Evolutionary conservation across 2,113 vertebrate species (phyloP).

Genomic region (Dromaius novaehollandiae): DNA sequence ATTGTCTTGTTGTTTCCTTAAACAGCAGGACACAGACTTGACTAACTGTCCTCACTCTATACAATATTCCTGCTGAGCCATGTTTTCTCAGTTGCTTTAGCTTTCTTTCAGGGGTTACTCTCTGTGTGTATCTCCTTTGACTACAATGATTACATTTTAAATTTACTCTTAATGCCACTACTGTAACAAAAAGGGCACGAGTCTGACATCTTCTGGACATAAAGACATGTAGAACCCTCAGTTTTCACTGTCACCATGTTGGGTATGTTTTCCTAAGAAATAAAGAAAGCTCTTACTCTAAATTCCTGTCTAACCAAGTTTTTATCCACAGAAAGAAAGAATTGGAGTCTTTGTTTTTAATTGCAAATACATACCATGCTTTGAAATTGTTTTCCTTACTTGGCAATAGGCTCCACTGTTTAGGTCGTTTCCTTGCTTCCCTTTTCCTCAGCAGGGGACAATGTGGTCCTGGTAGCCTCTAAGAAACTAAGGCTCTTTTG

Average conservation of each 20-base stretch:
- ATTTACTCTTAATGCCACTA: background rate
- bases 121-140: background rate
- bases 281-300: background rate
- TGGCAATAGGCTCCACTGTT: background rate
- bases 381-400: constrained; percentile 2
- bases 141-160: background rate
- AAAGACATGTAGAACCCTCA: background rate
- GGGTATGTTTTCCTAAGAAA: background rate
- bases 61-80: background rate
- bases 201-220: background rate
- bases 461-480: background rate
- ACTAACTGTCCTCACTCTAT: background rate
- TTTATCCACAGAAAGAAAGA: constrained; percentile 6
- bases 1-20: background rate
- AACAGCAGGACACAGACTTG: background rate
- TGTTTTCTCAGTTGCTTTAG: background rate
- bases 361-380: background rate
- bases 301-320: background rate
- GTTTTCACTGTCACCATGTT: background rate
- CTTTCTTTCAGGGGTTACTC: background rate
- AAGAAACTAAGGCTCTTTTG: background rate
- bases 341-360: background rate
- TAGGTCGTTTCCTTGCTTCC: background rate
- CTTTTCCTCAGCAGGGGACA: background rate
- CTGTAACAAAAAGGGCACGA: background rate